phyloP scores from a whole-genome alignment of 2,797 vertebrate species.

The Harpagifer antarcticus region DNA sequence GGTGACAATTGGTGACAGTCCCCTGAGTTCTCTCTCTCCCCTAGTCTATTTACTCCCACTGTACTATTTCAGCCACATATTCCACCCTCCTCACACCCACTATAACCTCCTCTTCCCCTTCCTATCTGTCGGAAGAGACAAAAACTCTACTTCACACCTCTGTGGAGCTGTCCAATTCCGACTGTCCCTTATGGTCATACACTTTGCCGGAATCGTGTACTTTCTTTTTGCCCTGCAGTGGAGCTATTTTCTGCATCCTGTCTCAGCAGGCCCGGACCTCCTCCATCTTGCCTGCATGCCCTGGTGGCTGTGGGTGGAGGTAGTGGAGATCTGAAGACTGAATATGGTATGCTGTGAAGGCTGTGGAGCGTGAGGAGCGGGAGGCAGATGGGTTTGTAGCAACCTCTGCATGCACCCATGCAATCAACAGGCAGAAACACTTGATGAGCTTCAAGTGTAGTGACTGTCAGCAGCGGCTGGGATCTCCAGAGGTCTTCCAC shows the following conservation, averaged over 20 bases:
- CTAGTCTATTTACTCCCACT: conserved; percentile 74
- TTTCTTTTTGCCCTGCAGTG: conserved; percentile 71
- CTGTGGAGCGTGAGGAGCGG: conserved; percentile 20
- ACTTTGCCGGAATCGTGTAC: conserved; percentile 62
- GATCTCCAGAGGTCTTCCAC: conserved; percentile 59
- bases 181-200: conserved; percentile 80
- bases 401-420: conserved; percentile 65
- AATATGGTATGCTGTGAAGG: conserved; percentile 46
- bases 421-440: conserved; percentile 71
- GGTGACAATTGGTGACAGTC: conserved; percentile 85
- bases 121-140: conserved; percentile 68
- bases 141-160: conserved; percentile 87
- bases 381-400: conserved; percentile 47
- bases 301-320: conserved; percentile 44
- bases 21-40: conserved; percentile 68
- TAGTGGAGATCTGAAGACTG: conserved; percentile 34
- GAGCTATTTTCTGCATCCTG: conserved; percentile 73
- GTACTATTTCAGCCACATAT: conserved; percentile 60
- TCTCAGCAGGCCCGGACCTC: conserved; percentile 67
- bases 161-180: conserved; percentile 85
- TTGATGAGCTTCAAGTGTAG: conserved; percentile 75
- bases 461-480: conserved; percentile 64
- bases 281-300: conserved; percentile 36
- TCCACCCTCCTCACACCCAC: conserved; percentile 58
- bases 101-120: conserved; percentile 50